These are phyloP conservation scores for Athene cunicularia DNA, from an alignment of 2,113 vertebrate genomes.

Conservation along the genomic window DNA sequence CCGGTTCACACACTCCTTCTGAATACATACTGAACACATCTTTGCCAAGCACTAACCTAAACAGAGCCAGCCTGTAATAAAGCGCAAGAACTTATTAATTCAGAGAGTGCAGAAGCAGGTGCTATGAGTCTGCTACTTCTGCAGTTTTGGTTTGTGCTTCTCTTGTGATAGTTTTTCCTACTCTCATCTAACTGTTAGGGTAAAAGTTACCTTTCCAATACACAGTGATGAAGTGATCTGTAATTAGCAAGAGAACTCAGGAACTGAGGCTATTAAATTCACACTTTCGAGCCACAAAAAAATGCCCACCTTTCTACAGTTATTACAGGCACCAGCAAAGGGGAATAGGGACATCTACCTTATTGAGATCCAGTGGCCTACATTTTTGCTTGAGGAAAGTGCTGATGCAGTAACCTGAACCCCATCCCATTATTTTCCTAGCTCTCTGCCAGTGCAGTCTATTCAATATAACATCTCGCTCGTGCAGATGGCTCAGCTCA, in stretches of 20 bases:
- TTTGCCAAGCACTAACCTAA: slow-evolving; percentile 18
- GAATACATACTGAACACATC: neutral
- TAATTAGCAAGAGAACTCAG: neutral
- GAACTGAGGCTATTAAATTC: neutral
- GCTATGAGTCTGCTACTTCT: neutral
- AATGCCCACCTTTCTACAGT: neutral
- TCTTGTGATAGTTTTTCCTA: neutral
- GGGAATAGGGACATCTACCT: neutral
- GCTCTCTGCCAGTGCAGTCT: neutral
- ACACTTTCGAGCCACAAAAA: neutral
- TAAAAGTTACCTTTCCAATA: neutral
- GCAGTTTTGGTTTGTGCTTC: neutral
- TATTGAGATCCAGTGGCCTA: neutral
- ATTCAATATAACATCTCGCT: neutral
- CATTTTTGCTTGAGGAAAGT: neutral
- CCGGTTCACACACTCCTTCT: neutral
- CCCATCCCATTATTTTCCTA: slow-evolving; percentile 1
- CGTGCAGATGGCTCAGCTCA: neutral
- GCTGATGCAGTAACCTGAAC: slow-evolving; percentile 31
- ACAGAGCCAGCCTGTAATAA: slow-evolving; percentile 22
- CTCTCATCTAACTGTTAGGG: neutral
- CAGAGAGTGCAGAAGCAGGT: slow-evolving; percentile 7
- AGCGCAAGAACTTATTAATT: slow-evolving; percentile 22
- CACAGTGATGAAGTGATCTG: neutral
- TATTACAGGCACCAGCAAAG: neutral